Evolutionary conservation across 1,140 invertebrate species (phyloP).

Genomic region (Caenorhabditis remanei): DNA sequence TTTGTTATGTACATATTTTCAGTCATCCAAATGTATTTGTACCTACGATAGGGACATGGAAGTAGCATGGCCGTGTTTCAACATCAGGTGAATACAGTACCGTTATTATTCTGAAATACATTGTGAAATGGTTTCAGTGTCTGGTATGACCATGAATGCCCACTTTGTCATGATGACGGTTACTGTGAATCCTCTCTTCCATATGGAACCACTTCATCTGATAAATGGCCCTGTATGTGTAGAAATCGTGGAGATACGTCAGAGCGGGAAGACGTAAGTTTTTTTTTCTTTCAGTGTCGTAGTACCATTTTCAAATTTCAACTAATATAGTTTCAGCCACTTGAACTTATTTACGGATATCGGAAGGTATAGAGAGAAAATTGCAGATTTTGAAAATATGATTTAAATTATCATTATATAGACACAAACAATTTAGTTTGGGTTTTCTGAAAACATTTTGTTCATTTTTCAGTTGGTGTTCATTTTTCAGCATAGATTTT

Average conservation of each 20-base stretch:
- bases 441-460: constrained; percentile 18
- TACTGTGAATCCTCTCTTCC: constrained; percentile 52
- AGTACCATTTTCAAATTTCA: constrained; percentile 10
- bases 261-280: constrained; percentile 45
- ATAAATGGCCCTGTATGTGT: constrained; percentile 55
- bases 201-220: neutral
- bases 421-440: constrained; percentile 16
- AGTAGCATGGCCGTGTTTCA: constrained; percentile 62
- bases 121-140: constrained; percentile 19
- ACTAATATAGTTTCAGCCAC: constrained; percentile 62
- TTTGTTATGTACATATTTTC: neutral
- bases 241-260: constrained; percentile 22
- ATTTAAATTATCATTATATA: neutral
- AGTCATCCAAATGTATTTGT: constrained; percentile 63
- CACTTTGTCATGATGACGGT: constrained; percentile 58
- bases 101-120: neutral
- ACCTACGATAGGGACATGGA: constrained; percentile 60
- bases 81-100: constrained; percentile 43
- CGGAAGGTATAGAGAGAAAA: constrained; percentile 51
- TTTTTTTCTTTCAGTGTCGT: neutral
- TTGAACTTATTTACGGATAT: constrained; percentile 61
- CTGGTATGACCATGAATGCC: constrained; percentile 65
- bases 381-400: neutral
- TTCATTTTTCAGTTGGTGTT: constrained; percentile 23
- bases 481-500: neutral